Evolutionary conservation across 2,888 invertebrate genomes (phyloP).

Genomic region (Tholera decimalis): DNA sequence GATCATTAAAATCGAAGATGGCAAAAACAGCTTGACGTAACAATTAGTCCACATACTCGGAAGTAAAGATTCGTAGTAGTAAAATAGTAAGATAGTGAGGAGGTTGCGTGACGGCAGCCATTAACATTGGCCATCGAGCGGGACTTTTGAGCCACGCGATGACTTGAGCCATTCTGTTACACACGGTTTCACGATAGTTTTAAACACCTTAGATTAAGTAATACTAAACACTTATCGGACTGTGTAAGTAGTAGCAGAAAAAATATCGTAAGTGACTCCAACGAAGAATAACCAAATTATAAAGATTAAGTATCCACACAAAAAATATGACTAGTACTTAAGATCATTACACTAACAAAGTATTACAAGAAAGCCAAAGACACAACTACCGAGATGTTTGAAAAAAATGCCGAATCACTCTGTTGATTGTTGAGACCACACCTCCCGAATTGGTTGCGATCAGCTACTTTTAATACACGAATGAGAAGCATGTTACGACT

Average conservation of each 20-base stretch:
- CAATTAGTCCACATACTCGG: constrained; percentile 66
- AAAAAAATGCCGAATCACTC: constrained; percentile 50
- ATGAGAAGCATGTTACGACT: constrained; percentile 34
- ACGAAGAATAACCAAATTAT: constrained; percentile 16
- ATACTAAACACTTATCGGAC: constrained; percentile 12
- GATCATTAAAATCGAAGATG: constrained; percentile 55
- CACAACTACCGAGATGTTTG: constrained; percentile 7
- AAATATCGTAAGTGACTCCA: constrained; percentile 23
- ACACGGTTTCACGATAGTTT: constrained; percentile 49
- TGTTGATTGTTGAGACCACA: constrained; percentile 45
- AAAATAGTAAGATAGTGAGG: constrained; percentile 64
- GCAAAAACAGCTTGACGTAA: constrained; percentile 69
- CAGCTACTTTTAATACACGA: constrained; percentile 32
- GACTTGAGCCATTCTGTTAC: constrained; percentile 43
- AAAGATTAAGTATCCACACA: not conserved
- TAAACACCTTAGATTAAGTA: constrained; percentile 45
- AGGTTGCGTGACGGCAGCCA: constrained; percentile 63
- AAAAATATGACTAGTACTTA: constrained; percentile 23
- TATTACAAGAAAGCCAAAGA: constrained; percentile 23
- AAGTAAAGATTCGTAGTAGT: constrained; percentile 62
- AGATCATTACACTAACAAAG: constrained; percentile 8
- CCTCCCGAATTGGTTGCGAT: constrained; percentile 50
- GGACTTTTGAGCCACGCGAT: constrained; percentile 62
- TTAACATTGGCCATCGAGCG: constrained; percentile 68
- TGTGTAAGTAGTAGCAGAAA: constrained; percentile 13